Evolutionary conservation across 37 sponge, comb jelly and placozoan genomes (phyloP).

Genomic region (Tethya wilhelma): DNA sequence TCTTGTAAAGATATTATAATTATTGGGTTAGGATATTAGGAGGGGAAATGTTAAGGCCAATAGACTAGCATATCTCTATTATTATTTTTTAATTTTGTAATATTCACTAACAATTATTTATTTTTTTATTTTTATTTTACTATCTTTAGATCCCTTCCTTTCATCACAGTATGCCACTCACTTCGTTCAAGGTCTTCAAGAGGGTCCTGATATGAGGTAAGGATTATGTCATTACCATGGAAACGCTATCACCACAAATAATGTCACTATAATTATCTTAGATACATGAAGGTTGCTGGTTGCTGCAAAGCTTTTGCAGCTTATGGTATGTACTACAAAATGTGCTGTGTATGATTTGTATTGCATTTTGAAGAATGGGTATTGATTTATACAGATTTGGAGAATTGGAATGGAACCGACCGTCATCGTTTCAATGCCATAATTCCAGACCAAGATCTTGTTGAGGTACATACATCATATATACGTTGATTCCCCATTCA

Average conservation of each 20-base stretch:
- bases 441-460: slow-evolving; percentile 62
- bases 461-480: slow-evolving; percentile 54
- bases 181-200: slow-evolving; percentile 78
- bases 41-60: too few relatives aligned
- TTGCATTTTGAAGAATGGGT: background rate
- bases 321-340: slow-evolving; percentile 83
- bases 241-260: background rate
- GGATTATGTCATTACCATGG: background rate
- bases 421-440: slow-evolving; percentile 65
- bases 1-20: background rate
- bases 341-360: too few relatives aligned
- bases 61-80: too few relatives aligned
- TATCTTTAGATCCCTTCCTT: slow-evolving; percentile 82
- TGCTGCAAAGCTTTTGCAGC: slow-evolving; percentile 83
- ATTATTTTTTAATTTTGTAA: too few relatives aligned
- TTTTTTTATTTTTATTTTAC: too few relatives aligned
- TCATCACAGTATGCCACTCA: slow-evolving; percentile 68
- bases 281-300: slow-evolving; percentile 68
- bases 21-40: too few relatives aligned
- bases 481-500: slow-evolving; percentile 32
- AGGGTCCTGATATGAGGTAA: slow-evolving; percentile 64
- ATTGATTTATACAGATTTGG: slow-evolving; percentile 42
- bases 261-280: background rate
- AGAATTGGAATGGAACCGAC: slow-evolving; percentile 72
- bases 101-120: too few relatives aligned